Evolutionary conservation across 2,797 vertebrate species (phyloP), one percentile per base, ranked within the genome.

Genomic region (Mus minutoides): DNA sequence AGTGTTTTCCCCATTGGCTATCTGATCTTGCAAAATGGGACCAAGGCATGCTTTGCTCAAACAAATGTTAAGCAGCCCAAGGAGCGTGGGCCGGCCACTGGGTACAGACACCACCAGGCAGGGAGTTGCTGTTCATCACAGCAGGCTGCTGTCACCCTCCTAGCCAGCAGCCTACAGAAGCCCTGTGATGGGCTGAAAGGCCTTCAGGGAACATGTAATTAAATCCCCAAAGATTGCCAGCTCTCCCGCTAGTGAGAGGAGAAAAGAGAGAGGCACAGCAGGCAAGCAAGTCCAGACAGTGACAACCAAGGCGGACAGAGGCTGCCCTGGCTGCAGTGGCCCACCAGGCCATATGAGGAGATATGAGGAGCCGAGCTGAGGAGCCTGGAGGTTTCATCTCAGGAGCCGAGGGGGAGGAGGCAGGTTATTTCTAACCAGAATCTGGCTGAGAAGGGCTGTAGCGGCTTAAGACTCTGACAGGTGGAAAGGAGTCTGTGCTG

Each of bases 121-220:
- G 29, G 76, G 94, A 79, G 91, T 69, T 0, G 37, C 95, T 88
- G 96, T 90, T 96, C 92, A 85, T 96, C 97, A 31, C 94, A 0
- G 8, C 92, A 58, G 0, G 49, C 76, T 49, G 69, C 95, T 84
- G 96, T 95, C 97, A 97, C 96, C 96, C 92, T 96, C 97, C 87
- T 89, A 64, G 92, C 71, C 71, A 0, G 92, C 92, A 95, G 96
- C 95, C 96, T 26, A 92, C 94, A 88, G 96, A 95, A 91, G 96
- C 91, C 92, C 80, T 92, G 78, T 93, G 97, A 97, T 94, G 86
- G 96, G 94, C 92, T 97, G 97, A 96, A 97, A 97, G 96, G 96
- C 97, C 97, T 97, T 95, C 75, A 0, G 97, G 96, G 97, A 97
- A 96, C 88, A 95, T 97, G 95, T 97, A 97, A 98, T 97, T 98